Evolutionary conservation across 2,888 invertebrate genomes (phyloP), one percentile per base, ranked within the genome.

Genomic region (Oeneis ivallda): DNA sequence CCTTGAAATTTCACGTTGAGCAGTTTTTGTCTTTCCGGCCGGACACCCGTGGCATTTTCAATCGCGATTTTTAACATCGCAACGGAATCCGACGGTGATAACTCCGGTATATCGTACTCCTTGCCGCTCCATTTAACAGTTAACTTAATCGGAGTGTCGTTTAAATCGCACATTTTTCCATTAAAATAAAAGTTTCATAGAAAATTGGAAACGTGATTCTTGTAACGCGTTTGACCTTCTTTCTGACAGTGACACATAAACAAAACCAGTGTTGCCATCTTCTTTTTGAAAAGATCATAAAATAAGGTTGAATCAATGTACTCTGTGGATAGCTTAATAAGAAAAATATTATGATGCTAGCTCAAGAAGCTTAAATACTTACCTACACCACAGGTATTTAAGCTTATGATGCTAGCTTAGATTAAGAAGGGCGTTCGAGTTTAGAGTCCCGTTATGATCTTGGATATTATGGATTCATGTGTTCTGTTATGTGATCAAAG

Each of bases 61-160:
- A 99, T 97, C 67, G 95, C 94, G 77, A 95, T 94, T 87, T 98
- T 98, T 71, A 99, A 90, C 85, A 95, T 94, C 17, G 94, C 94
- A 0, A 98, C 96, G 2, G 96, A 97, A 76, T 97, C 96, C 59
- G 94, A 94, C 68, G 95, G 95, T 13, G 94, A 93, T 69, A 98
- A 90, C 80, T 96, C 94, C 54, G 93, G 92, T 69, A 98, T 94
- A 72, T 94, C 94, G 82, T 94, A 97, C 84, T 98, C 98, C 79
- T 97, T 96, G 60, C 97, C 98, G 85, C 96, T 96, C 98, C 98
- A 99, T 93, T 98, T 98, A 8, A 98, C 95, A 74, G 95, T 94
- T 70, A 98, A 75, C 76, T 90, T 92, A 70, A 92, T 73, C 54
- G 87, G 82, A 80, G 79, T 90, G 71, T 91, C 91, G 76, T 89